Evolutionary conservation across 2,113 vertebrate genomes (phyloP).

Genomic region (Naja naja): DNA sequence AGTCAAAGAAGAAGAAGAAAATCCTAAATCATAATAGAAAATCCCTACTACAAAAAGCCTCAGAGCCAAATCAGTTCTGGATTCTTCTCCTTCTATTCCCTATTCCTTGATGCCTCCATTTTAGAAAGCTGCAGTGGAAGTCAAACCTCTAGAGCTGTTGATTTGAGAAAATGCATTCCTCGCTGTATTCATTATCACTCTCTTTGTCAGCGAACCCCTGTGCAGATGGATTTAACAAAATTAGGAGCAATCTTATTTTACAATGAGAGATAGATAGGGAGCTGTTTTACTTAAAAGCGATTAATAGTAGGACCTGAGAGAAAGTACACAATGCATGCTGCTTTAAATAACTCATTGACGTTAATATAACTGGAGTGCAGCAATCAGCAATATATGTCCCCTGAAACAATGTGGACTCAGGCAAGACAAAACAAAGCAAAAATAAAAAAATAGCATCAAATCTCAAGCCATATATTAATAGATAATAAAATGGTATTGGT

Average conservation of each 20-base stretch:
- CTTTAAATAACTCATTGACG: not conserved
- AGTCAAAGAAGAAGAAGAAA: conserved; percentile 20
- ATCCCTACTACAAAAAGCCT: not conserved
- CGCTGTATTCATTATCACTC: not conserved
- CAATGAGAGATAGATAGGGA: not conserved
- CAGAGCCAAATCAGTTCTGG: not conserved
- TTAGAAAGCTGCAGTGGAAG: not conserved
- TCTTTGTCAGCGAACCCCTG: conserved; percentile 16
- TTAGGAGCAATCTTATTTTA: conserved; percentile 11
- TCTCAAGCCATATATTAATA: not conserved
- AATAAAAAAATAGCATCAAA: not conserved
- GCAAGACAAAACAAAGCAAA: not conserved
- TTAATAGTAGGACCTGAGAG: not conserved
- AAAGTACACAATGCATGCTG: not conserved
- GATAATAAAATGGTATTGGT: not conserved
- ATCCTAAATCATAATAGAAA: conserved; percentile 8
- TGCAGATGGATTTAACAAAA: conserved; percentile 9
- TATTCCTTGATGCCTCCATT: not conserved
- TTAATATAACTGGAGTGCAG: not conserved
- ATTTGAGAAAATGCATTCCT: conserved; percentile 5
- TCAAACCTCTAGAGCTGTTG: fast-evolving
- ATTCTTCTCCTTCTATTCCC: not conserved
- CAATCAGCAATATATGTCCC: not conserved
- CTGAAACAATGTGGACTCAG: not conserved
- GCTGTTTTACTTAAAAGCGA: not conserved